These are phyloP conservation scores for Pluvianellus socialis DNA, from an alignment of 2,113 vertebrate species.

Conservation along the genomic window DNA sequence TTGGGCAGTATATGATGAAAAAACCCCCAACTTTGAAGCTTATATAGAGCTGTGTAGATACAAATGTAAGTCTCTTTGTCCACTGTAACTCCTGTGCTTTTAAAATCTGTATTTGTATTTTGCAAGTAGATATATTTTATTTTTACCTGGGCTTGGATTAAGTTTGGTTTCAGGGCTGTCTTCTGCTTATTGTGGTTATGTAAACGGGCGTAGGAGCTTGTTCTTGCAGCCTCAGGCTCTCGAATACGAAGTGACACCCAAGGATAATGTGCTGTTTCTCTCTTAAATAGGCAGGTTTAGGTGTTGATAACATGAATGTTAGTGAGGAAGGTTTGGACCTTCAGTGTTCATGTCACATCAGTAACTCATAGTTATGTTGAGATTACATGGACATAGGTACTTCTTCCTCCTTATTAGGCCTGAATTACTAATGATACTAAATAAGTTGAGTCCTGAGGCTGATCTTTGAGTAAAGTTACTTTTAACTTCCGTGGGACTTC, in stretches of 20 bases:
- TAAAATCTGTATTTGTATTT: not conserved
- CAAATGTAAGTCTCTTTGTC: not conserved
- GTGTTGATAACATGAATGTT: not conserved
- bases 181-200: not conserved
- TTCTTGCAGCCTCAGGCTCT: not conserved
- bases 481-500: not conserved
- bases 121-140: not conserved
- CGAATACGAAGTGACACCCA: not conserved
- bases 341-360: not conserved
- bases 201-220: not conserved
- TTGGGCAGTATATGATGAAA: not conserved
- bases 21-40: not conserved
- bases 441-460: not conserved
- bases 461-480: slow-evolving; percentile 4
- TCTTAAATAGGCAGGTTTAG: not conserved
- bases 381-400: not conserved
- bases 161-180: not conserved
- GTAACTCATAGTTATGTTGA: not conserved
- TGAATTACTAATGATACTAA: not conserved
- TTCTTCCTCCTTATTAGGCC: not conserved
- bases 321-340: not conserved
- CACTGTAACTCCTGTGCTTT: not conserved
- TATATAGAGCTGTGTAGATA: not conserved
- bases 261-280: not conserved
- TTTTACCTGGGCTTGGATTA: not conserved